These are phyloP conservation scores for Halichoeres trimaculatus DNA, from an alignment of 2,113 vertebrate species.

Conservation along the genomic window DNA sequence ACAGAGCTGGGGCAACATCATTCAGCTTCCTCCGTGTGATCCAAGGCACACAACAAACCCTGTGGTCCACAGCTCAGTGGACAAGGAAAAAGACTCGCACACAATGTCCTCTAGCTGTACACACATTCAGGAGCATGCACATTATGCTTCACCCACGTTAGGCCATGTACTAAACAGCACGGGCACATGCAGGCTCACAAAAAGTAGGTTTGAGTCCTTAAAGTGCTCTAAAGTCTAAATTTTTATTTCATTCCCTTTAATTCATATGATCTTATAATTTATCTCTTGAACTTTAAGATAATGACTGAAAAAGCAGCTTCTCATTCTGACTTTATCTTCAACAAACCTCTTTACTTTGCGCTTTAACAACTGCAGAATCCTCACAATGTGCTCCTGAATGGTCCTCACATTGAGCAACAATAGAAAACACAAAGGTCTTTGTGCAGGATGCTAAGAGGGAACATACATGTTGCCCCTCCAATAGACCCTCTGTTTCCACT, in stretches of 20 bases:
- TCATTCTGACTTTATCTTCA: background rate
- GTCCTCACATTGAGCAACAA: slow-evolving; percentile 37
- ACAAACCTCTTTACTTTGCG: background rate
- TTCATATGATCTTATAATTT: background rate
- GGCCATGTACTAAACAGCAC: slow-evolving; percentile 47
- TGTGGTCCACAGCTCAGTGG: slow-evolving; percentile 86
- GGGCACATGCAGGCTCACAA: slow-evolving; percentile 26
- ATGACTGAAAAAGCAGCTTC: background rate
- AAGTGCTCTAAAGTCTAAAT: background rate
- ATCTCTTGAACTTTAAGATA: background rate
- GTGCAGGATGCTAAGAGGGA: slow-evolving; percentile 57
- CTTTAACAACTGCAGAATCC: slow-evolving; percentile 18
- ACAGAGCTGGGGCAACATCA: slow-evolving; percentile 84
- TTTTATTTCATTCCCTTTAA: background rate
- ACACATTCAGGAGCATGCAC: slow-evolving; percentile 70
- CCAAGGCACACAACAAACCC: slow-evolving; percentile 85
- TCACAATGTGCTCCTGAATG: slow-evolving; percentile 20
- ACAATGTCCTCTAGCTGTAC: slow-evolving; percentile 79
- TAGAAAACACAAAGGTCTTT: slow-evolving; percentile 73
- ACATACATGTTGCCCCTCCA: slow-evolving; percentile 60
- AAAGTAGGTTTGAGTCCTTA: slow-evolving; percentile 14
- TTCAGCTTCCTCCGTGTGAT: slow-evolving; percentile 87
- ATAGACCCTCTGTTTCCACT: slow-evolving; percentile 76
- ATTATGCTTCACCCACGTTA: slow-evolving; percentile 66
- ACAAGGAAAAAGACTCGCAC: slow-evolving; percentile 82